phyloP scores from a whole-genome alignment of 2,888 invertebrate genomes.

The Rhaphigaster nebulosa region DNA sequence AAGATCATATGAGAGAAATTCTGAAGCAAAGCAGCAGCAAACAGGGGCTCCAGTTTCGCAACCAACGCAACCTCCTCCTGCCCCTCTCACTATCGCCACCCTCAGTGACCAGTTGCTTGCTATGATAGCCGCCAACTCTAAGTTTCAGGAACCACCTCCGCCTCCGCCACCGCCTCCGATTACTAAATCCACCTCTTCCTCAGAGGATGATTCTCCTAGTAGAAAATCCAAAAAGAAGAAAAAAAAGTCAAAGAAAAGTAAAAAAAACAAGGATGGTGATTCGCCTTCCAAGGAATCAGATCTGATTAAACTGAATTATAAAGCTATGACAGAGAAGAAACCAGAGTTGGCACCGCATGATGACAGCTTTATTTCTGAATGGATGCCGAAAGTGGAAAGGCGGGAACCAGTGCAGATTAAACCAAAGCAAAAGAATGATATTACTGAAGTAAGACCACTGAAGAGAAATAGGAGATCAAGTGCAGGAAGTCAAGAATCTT shows the following conservation, averaged over 20 bases:
- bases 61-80: not conserved
- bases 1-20: conserved; percentile 75
- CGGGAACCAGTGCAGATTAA: conserved; percentile 13
- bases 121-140: conserved; percentile 59
- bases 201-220: conserved; percentile 52
- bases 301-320: conserved; percentile 51
- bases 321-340: conserved; percentile 42
- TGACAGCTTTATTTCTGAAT: conserved; percentile 55
- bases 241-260: conserved; percentile 58
- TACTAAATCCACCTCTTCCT: conserved; percentile 32
- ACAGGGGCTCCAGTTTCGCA: not conserved
- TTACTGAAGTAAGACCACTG: conserved; percentile 5
- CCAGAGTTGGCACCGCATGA: not conserved
- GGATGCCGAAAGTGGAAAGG: conserved; percentile 57
- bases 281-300: conserved; percentile 51
- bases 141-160: conserved; percentile 36
- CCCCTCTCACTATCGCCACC: conserved; percentile 53
- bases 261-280: conserved; percentile 40
- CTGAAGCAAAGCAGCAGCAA: conserved; percentile 66
- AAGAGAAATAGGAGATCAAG: conserved; percentile 46
- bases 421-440: conserved; percentile 50
- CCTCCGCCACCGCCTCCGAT: conserved; percentile 47
- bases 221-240: conserved; percentile 59
- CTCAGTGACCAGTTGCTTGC: conserved; percentile 62
- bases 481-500: conserved; percentile 45